These are phyloP conservation scores for Rhingia campestris DNA, from an alignment of 2,888 invertebrate species.

Conservation along the genomic window DNA sequence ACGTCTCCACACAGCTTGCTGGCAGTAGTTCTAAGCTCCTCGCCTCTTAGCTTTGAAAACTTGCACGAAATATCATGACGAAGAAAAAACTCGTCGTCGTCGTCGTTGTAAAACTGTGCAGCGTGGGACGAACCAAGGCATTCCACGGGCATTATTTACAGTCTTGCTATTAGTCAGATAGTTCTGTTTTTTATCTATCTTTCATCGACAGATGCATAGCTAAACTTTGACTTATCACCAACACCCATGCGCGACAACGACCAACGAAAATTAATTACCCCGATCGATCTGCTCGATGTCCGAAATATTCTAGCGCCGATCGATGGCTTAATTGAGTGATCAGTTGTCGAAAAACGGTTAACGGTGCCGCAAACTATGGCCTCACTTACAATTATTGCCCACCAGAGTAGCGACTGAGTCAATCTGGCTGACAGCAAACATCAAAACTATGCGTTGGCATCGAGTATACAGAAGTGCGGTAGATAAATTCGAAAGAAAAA, in stretches of 20 bases:
- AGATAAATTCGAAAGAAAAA: too few species aligned
- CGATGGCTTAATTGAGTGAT: slow-evolving; percentile 55
- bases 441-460: slow-evolving; percentile 35
- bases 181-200: slow-evolving; percentile 40
- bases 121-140: slow-evolving; percentile 73
- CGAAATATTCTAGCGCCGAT: slow-evolving; percentile 57
- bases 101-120: slow-evolving; percentile 22
- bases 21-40: slow-evolving; percentile 30
- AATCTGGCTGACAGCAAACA: slow-evolving; percentile 40
- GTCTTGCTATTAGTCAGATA: slow-evolving; percentile 47
- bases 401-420: not conserved
- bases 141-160: slow-evolving; percentile 61
- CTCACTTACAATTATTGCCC: slow-evolving; percentile 37
- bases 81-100: slow-evolving; percentile 45
- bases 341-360: slow-evolving; percentile 32
- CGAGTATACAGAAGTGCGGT: slow-evolving; percentile 1
- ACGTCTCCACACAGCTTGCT: slow-evolving; percentile 40
- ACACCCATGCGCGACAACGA: slow-evolving; percentile 28
- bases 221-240: slow-evolving; percentile 23
- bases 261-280: slow-evolving; percentile 27
- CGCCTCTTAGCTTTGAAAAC: slow-evolving; percentile 6
- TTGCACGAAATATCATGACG: slow-evolving; percentile 62
- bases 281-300: slow-evolving; percentile 48
- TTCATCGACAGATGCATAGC: slow-evolving; percentile 26
- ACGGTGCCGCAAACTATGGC: slow-evolving; percentile 23